Percentiles rank a stretch among this genome's conserved stretches.
Conservation (phyloP, 2,797 vertebrate genomes). For the Sebastes alutus region DNA sequence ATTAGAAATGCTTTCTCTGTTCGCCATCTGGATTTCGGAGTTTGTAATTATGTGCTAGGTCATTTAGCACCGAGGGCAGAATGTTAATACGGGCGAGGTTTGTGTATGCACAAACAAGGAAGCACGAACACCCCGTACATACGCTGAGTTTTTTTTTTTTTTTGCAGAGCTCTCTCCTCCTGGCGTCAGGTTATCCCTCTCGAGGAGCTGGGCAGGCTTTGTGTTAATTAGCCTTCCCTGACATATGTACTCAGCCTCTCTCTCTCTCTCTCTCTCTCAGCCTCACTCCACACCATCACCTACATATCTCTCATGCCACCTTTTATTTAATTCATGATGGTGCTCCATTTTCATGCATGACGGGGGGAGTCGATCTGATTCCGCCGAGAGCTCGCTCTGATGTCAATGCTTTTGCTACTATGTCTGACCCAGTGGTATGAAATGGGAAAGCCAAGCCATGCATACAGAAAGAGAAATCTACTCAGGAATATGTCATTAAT, state of each 20-base stretch:
- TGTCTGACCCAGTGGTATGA: not conserved
- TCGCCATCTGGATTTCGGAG: slow-evolving; percentile 64
- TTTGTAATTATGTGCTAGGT: slow-evolving; percentile 60
- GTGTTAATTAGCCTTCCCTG: slow-evolving; percentile 53
- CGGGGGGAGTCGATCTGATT: not conserved
- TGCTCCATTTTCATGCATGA: slow-evolving; percentile 30
- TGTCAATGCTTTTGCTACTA: not conserved
- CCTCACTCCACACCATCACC: not conserved
- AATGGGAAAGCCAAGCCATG: slow-evolving; percentile 11
- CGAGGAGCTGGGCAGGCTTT: slow-evolving; percentile 7
- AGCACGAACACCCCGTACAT: not conserved
- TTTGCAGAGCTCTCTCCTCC: slow-evolving; percentile 2
- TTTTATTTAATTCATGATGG: slow-evolving; percentile 45
- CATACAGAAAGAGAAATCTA: slow-evolving; percentile 20
- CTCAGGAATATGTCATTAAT: slow-evolving; percentile 15
- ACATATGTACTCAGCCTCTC: slow-evolving; percentile 30
- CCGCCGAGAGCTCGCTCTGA: not conserved
- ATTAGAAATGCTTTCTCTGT: slow-evolving; percentile 31
- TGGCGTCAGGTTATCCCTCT: slow-evolving; percentile 18
- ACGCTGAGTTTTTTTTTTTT: not conserved
- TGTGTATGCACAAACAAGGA: slow-evolving; percentile 23
- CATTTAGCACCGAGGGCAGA: slow-evolving; percentile 53
- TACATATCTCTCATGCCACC: slow-evolving; percentile 1
- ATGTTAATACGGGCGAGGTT: slow-evolving; percentile 45
- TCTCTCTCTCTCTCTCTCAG: not conserved